Evolutionary conservation across 2,888 invertebrate species (phyloP).

Genomic region (Anorthoa munda): DNA sequence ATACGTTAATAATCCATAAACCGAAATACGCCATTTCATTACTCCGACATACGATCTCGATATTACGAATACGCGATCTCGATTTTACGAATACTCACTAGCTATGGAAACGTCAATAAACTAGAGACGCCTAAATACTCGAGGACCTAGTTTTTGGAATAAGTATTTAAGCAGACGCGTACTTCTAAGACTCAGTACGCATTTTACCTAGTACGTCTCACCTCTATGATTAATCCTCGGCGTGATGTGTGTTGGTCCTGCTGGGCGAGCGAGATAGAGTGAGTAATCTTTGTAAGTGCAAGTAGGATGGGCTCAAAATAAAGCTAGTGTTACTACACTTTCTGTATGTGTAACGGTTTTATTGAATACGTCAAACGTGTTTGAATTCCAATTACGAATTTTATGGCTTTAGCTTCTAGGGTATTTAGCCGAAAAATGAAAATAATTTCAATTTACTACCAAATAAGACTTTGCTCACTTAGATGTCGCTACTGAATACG

Average conservation of each 20-base stretch:
- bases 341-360: constrained; percentile 6
- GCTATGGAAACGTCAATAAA: too few relatives aligned
- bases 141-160: too few relatives aligned
- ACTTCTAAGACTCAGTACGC: too few relatives aligned
- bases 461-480: background rate
- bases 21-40: too few relatives aligned
- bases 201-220: too few relatives aligned
- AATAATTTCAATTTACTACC: background rate
- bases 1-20: too few relatives aligned
- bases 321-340: constrained; percentile 11
- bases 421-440: background rate
- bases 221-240: constrained; percentile 61
- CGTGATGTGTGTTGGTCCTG: constrained; percentile 49
- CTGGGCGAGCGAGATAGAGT: constrained; percentile 29
- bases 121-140: too few relatives aligned
- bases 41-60: too few relatives aligned
- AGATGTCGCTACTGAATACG: too few relatives aligned
- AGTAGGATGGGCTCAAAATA: constrained; percentile 30
- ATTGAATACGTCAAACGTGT: constrained; percentile 59
- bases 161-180: too few relatives aligned
- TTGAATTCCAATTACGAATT: constrained; percentile 8
- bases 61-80: too few relatives aligned
- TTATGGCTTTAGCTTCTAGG: constrained; percentile 3
- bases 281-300: background rate
- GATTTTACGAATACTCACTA: too few relatives aligned